Percentiles rank a stretch among this genome's conserved stretches.
Conservation (phyloP, 2,113 vertebrate genomes). For the Etia nguti region DNA sequence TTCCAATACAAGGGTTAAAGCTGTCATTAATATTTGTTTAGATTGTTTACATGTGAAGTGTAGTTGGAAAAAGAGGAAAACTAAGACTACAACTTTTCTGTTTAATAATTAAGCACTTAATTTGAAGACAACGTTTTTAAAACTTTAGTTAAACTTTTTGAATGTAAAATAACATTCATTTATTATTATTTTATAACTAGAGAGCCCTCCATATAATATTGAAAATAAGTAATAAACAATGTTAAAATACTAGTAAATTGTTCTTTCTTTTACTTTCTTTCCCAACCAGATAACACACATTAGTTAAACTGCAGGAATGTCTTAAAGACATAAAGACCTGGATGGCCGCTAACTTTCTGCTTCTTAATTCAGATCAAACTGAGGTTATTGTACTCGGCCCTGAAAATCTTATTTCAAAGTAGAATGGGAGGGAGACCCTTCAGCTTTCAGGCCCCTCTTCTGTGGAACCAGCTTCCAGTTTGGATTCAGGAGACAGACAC, state of each 20-base stretch:
- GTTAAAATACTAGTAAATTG: not conserved
- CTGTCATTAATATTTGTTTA: too few species aligned
- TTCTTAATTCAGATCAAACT: too few species aligned
- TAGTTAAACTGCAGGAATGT: not conserved
- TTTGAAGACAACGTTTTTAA: not conserved
- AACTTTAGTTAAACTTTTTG: too few species aligned
- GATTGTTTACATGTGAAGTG: too few species aligned
- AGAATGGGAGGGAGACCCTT: not conserved
- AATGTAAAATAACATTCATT: not conserved
- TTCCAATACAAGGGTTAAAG: too few species aligned
- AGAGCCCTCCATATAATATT: not conserved
- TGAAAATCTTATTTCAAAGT: not conserved
- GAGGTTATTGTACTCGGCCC: not conserved
- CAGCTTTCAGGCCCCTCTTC: not conserved
- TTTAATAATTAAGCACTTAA: not conserved
- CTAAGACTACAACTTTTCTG: not conserved
- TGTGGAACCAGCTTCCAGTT: not conserved
- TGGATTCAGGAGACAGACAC: rapidly evolving
- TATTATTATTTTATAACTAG: not conserved
- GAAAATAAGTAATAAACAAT: not conserved
- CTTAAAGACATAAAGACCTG: not conserved
- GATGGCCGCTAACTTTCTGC: too few species aligned
- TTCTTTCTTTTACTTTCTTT: not conserved
- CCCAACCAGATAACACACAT: not conserved
- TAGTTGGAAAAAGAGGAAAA: not conserved